A percentile compares a stretch with the other conserved stretches of the same genome.
Conservation (phyloP, 2,797 vertebrate species). For the Chromobotia macracanthus region DNA sequence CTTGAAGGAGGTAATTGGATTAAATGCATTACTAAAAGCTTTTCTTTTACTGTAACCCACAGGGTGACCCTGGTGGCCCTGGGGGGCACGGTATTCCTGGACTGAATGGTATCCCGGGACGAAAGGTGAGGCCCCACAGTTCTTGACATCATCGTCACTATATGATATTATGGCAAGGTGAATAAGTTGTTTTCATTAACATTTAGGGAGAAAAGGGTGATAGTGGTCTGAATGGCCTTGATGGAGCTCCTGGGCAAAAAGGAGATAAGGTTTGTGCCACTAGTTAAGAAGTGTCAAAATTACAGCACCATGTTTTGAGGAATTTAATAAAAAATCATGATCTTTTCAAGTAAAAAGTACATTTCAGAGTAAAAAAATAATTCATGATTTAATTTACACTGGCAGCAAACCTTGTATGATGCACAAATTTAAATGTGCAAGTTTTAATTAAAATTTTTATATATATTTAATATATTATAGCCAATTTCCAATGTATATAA, state of each 20-base stretch:
- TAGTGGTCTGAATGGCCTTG: conserved; percentile 72
- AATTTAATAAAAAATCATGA: not conserved
- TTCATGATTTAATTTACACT: too few species aligned
- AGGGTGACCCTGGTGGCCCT: conserved; percentile 80
- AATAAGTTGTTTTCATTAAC: not conserved
- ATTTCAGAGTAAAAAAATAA: too few species aligned
- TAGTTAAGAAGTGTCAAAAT: not conserved
- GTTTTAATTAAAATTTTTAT: too few species aligned
- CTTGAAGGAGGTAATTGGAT: not conserved
- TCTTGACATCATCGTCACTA: not conserved
- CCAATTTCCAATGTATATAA: not conserved
- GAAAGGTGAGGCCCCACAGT: conserved; percentile 73
- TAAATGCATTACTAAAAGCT: not conserved
- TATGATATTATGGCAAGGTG: not conserved
- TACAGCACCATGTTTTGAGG: not conserved
- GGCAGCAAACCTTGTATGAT: too few species aligned
- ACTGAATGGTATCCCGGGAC: conserved; percentile 73
- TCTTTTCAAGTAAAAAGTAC: too few species aligned
- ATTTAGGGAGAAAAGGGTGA: conserved; percentile 81
- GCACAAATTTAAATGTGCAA: too few species aligned
- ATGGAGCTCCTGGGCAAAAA: conserved; percentile 78
- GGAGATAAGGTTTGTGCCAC: conserved; percentile 80
- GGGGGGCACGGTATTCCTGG: conserved; percentile 81
- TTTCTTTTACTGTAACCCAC: conserved; percentile 51
- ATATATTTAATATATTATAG: too few species aligned